These are phyloP conservation scores for Nicator chloris DNA, from an alignment of 2,113 vertebrate genomes.

Conservation along the genomic window DNA sequence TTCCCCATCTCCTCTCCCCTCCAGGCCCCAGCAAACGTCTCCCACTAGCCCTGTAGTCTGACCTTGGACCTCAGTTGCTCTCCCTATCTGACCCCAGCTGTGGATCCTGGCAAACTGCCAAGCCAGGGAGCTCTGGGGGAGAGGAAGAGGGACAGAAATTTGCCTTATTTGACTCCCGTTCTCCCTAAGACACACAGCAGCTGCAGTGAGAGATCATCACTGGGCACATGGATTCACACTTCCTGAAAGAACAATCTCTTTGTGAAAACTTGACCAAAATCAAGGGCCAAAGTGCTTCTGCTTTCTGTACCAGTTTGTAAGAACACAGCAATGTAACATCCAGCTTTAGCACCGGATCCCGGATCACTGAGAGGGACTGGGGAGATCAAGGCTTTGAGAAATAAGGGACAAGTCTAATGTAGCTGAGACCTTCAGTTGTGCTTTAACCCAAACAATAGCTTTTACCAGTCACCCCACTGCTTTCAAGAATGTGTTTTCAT, in stretches of 20 bases:
- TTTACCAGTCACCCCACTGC: neutral
- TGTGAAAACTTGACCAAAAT: neutral
- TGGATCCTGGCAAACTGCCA: constrained; percentile 15
- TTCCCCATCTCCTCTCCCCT: constrained; percentile 7
- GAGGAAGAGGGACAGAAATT: neutral
- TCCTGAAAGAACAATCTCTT: neutral
- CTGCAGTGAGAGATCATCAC: neutral
- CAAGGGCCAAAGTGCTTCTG: neutral
- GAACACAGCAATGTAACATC: fast-evolving
- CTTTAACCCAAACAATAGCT: neutral
- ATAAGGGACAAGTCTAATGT: neutral
- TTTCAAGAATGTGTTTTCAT: neutral
- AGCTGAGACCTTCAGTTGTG: neutral
- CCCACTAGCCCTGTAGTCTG: constrained; percentile 11
- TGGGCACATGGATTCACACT: neutral
- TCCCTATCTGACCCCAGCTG: constrained; percentile 24
- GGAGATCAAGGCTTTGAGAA: constrained; percentile 4
- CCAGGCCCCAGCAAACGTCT: neutral
- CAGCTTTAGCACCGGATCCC: neutral
- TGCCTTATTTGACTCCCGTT: neutral
- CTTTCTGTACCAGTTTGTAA: neutral
- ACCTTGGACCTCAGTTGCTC: constrained; percentile 45
- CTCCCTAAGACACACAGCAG: neutral
- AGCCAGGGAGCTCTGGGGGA: neutral
- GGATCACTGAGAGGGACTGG: neutral